phyloP scores from a whole-genome alignment of 2,888 invertebrate species.

The Eurytoma adleriae region DNA sequence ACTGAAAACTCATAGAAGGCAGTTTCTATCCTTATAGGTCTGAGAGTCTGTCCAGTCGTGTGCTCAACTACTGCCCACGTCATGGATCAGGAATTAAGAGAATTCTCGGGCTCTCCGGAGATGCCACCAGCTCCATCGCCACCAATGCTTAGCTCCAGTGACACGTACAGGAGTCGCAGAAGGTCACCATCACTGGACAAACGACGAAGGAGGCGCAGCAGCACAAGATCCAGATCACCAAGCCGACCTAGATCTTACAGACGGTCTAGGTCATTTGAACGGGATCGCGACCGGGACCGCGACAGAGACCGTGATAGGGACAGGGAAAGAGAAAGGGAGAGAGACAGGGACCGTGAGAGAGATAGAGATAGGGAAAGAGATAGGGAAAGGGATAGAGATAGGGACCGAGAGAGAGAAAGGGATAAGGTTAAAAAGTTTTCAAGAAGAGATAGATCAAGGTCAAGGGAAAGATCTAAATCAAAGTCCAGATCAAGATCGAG shows the following conservation, averaged over 20 bases:
- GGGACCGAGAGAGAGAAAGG: constrained; percentile 44
- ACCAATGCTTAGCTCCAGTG: constrained; percentile 65
- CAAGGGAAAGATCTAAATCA: constrained; percentile 55
- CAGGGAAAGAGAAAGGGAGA: constrained; percentile 52
- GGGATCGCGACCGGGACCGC: constrained; percentile 52
- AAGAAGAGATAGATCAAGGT: constrained; percentile 62
- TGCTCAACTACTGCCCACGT: constrained; percentile 80
- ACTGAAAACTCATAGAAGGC: constrained; percentile 79
- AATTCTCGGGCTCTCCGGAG: constrained; percentile 65
- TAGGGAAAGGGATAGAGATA: constrained; percentile 62
- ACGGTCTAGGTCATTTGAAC: constrained; percentile 59
- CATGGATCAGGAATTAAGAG: constrained; percentile 76
- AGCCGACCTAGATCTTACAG: constrained; percentile 63
- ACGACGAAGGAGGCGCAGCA: constrained; percentile 68
- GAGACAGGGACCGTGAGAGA: constrained; percentile 58
- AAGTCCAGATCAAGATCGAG: constrained; percentile 61
- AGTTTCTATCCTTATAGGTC: constrained; percentile 85
- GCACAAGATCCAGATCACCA: constrained; percentile 66
- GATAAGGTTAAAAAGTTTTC: constrained; percentile 44
- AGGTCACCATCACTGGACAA: constrained; percentile 65
- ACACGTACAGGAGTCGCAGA: constrained; percentile 46
- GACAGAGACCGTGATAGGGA: constrained; percentile 58
- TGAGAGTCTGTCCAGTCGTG: constrained; percentile 69
- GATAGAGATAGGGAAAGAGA: constrained; percentile 57
- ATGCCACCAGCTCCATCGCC: constrained; percentile 72